Evolutionary conservation across 1,140 invertebrate genomes (phyloP).

Genomic region (Drosophila bocqueti): DNA sequence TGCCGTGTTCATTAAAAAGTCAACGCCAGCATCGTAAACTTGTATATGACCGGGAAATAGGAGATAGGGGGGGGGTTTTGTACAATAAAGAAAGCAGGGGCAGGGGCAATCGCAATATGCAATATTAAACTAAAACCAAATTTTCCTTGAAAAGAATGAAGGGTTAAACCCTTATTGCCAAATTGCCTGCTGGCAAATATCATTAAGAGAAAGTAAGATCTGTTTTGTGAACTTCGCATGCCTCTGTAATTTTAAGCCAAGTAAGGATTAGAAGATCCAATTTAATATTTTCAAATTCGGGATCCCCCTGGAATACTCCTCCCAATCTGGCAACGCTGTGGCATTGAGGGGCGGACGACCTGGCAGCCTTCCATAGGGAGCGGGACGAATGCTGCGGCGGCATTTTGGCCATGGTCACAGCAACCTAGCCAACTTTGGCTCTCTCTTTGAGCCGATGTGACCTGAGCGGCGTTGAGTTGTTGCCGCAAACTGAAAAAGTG

Average conservation of each 20-base stretch:
- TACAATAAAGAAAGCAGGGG: too few relatives aligned
- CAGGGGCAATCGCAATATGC: slow-evolving; percentile 46
- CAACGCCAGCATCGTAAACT: slow-evolving; percentile 74
- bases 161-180: too few relatives aligned
- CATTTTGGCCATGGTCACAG: slow-evolving; percentile 72
- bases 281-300: background rate
- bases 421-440: slow-evolving; percentile 61
- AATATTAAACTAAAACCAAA: too few relatives aligned
- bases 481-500: slow-evolving; percentile 80
- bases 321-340: slow-evolving; percentile 31
- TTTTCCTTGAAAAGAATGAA: too few relatives aligned
- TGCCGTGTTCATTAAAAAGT: slow-evolving; percentile 82
- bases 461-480: slow-evolving; percentile 59
- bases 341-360: slow-evolving; percentile 37
- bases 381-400: slow-evolving; percentile 33
- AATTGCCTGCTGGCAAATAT: background rate
- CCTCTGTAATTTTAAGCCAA: background rate
- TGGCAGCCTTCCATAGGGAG: slow-evolving; percentile 52
- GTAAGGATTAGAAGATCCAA: too few relatives aligned
- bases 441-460: slow-evolving; percentile 63
- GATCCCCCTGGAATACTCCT: too few relatives aligned
- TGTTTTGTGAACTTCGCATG: background rate
- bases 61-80: too few relatives aligned
- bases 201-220: too few relatives aligned
- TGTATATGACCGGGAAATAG: slow-evolving; percentile 34